Percentiles rank a stretch among this genome's conserved stretches.
Conservation (phyloP, 2,797 vertebrate species). For the Neomorphus geoffroyi region DNA sequence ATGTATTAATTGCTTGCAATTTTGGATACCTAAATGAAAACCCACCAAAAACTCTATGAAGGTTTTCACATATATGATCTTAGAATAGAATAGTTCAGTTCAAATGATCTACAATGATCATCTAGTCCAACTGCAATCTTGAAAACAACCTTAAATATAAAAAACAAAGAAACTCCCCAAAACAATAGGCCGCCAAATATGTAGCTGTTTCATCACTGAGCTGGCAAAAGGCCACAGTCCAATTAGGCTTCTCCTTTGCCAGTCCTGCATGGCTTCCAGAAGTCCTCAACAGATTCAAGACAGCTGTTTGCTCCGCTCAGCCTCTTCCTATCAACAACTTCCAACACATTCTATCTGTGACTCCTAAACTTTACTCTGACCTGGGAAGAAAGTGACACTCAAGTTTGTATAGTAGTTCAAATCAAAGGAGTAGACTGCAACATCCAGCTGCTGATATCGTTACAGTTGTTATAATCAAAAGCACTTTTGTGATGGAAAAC, state of each 20-base stretch:
- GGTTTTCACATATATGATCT: neutral
- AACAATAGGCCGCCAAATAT: neutral
- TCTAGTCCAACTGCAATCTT: neutral
- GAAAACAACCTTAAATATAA: neutral
- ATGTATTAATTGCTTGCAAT: neutral
- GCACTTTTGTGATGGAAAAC: neutral
- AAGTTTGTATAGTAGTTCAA: neutral
- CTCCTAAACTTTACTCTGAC: neutral
- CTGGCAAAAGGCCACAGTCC: neutral
- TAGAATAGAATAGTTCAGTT: neutral
- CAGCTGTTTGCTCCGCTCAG: fast-evolving
- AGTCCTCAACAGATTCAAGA: neutral
- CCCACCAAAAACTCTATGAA: neutral
- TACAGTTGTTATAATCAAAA: neutral
- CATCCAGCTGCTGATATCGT: neutral
- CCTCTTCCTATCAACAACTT: neutral
- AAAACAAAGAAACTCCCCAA: neutral
- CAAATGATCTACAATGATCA: neutral
- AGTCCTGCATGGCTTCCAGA: neutral
- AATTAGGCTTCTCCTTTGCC: neutral
- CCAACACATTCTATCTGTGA: fast-evolving
- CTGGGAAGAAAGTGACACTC: neutral
- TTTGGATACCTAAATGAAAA: neutral
- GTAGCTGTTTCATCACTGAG: neutral
- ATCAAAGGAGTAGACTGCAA: neutral